phyloP scores from a whole-genome alignment of 1,140 invertebrate genomes.

The Trichonephila inaurata region DNA sequence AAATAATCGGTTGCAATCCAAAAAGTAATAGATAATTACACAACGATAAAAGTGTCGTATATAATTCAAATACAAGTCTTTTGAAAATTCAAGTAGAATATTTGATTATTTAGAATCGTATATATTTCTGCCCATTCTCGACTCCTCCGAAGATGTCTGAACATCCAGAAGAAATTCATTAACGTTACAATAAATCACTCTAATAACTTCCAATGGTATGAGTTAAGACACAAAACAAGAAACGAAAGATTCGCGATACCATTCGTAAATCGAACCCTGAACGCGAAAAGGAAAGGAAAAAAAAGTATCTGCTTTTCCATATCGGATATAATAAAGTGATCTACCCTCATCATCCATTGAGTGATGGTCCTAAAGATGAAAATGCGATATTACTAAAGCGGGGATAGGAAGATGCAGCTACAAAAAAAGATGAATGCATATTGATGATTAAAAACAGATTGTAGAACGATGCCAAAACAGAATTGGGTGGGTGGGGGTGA shows the following conservation, averaged over 20 bases:
- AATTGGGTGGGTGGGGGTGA: neutral
- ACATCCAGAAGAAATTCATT: neutral
- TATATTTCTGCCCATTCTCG: too few species aligned
- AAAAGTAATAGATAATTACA: too few species aligned
- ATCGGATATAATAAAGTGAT: conserved; percentile 25
- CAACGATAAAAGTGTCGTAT: too few species aligned
- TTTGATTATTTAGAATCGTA: too few species aligned
- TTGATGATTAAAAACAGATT: conserved; percentile 65
- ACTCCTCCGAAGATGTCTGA: too few species aligned
- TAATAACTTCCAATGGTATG: neutral
- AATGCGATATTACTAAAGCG: conserved; percentile 32
- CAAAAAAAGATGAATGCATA: conserved; percentile 44
- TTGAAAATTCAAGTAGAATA: too few species aligned
- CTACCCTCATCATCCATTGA: neutral
- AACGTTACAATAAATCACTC: neutral
- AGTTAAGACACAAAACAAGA: neutral
- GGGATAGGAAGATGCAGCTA: neutral
- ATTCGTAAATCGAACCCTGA: neutral
- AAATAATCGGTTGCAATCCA: too few species aligned
- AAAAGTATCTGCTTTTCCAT: neutral
- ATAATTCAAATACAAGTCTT: too few species aligned
- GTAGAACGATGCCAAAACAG: neutral
- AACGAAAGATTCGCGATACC: neutral
- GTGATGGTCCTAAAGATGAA: conserved; percentile 12
- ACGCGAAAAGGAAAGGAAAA: neutral